Evolutionary conservation across 2,113 vertebrate genomes (phyloP).

Genomic region (Pedionomus torquatus): DNA sequence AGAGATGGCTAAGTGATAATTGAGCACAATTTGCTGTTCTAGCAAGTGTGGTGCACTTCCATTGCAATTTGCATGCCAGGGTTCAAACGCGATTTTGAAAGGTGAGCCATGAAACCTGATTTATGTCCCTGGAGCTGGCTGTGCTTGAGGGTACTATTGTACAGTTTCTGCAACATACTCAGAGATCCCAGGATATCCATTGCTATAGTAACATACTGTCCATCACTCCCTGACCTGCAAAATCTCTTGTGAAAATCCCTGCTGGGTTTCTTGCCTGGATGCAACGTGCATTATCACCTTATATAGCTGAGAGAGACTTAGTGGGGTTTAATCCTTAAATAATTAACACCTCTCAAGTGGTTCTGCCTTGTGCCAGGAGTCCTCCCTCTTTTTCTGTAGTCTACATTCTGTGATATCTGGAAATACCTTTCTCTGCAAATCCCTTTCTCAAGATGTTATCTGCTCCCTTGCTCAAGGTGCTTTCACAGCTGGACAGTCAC

Average conservation of each 20-base stretch:
- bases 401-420: conserved; percentile 22
- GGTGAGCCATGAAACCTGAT: conserved; percentile 39
- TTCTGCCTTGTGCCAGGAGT: neutral
- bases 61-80: conserved; percentile 3
- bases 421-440: conserved; percentile 4
- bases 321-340: conserved; percentile 51
- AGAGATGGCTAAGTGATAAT: conserved; percentile 36
- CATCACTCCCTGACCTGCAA: conserved; percentile 58
- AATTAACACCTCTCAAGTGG: conserved; percentile 56
- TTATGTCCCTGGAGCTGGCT: neutral
- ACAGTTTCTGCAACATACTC: neutral
- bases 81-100: conserved; percentile 25
- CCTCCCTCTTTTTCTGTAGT: neutral
- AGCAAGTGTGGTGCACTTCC: conserved; percentile 6
- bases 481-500: neutral
- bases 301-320: conserved; percentile 39
- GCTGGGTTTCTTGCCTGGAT: conserved; percentile 12
- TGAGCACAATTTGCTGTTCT: conserved; percentile 42
- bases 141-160: neutral
- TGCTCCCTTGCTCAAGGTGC: conserved; percentile 1
- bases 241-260: conserved; percentile 47
- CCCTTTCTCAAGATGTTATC: conserved; percentile 37
- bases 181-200: conserved; percentile 56
- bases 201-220: conserved; percentile 69
- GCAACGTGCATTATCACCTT: conserved; percentile 38